A percentile compares a stretch with the other conserved stretches of the same genome.
phyloP scores from a whole-genome alignment of 1,140 invertebrate genomes.

The Monochamus saltuarius region DNA sequence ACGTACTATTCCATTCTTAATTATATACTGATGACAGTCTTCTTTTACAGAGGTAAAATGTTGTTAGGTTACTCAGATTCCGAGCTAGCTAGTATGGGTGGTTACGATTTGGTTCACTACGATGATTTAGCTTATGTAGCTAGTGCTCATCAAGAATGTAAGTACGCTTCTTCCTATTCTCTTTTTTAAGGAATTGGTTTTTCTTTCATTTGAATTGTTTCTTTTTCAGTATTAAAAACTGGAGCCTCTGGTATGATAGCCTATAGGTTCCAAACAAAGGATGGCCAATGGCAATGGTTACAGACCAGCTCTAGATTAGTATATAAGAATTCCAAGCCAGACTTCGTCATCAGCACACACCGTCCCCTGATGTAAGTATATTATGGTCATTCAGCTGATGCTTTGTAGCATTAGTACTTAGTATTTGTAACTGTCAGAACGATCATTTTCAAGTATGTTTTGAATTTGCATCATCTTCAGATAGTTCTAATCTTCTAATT shows the following conservation, averaged over 20 bases:
- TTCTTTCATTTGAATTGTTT: not conserved
- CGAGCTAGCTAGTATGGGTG: constrained; percentile 88
- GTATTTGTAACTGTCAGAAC: no score
- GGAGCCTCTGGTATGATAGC: constrained; percentile 98
- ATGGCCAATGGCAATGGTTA: constrained; percentile 95
- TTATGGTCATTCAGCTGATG: not conserved
- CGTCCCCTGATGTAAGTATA: constrained; percentile 89
- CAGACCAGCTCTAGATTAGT: constrained; percentile 96
- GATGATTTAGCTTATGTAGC: constrained; percentile 96
- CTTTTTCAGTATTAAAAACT: constrained; percentile 89
- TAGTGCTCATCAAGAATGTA: constrained; percentile 98
- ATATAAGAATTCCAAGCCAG: constrained; percentile 99
- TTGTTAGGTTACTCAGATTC: constrained; percentile 90
- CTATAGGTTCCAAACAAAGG: constrained; percentile 93
- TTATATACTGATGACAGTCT: not conserved
- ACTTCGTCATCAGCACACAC: constrained; percentile 98
- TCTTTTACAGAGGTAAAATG: constrained; percentile 80
- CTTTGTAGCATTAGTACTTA: no score
- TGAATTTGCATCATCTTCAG: no score
- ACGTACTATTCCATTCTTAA: no score
- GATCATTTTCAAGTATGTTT: no score
- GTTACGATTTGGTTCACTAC: constrained; percentile 96
- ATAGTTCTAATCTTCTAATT: no score
- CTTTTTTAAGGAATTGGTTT: not conserved
- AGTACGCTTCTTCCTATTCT: constrained; percentile 56